Percentiles rank a stretch among this genome's conserved stretches.
Evolutionary conservation across 2,888 invertebrate species (phyloP).

Genomic region (Macroteleia sp.): DNA sequence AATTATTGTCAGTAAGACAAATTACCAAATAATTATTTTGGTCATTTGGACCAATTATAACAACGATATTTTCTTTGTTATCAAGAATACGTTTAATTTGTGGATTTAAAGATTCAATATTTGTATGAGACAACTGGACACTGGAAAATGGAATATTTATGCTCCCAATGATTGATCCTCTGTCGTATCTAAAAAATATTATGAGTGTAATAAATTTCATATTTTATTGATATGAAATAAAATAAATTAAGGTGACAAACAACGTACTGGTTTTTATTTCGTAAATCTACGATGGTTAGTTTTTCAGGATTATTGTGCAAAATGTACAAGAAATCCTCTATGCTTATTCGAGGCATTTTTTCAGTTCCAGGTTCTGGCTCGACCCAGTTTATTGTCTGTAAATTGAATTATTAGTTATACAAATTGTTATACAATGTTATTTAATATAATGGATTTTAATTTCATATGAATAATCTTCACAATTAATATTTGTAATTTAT

Average conservation of each 20-base stretch:
- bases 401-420: background rate
- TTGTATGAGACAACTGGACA: slow-evolving; percentile 88
- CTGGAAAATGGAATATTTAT: slow-evolving; percentile 95
- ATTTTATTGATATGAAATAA: background rate
- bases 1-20: too few relatives aligned
- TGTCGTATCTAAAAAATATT: slow-evolving; percentile 88
- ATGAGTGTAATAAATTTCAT: too few relatives aligned
- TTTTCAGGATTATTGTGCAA: slow-evolving; percentile 86
- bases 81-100: slow-evolving; percentile 87
- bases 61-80: slow-evolving; percentile 88
- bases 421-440: too few relatives aligned
- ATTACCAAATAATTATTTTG: slow-evolving; percentile 91
- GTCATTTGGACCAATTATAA: slow-evolving; percentile 91
- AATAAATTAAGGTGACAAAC: background rate
- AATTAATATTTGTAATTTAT: too few relatives aligned
- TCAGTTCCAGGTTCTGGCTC: slow-evolving; percentile 79
- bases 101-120: slow-evolving; percentile 89
- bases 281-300: slow-evolving; percentile 88
- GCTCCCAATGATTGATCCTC: slow-evolving; percentile 91
- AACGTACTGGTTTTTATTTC: slow-evolving; percentile 87
- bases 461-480: too few relatives aligned
- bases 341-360: slow-evolving; percentile 90
- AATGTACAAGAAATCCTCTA: slow-evolving; percentile 91
- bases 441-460: too few relatives aligned
- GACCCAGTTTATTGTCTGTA: slow-evolving; percentile 75